Conservation (phyloP, 2,888 invertebrate genomes). For the Oxyteleia sp. region DNA sequence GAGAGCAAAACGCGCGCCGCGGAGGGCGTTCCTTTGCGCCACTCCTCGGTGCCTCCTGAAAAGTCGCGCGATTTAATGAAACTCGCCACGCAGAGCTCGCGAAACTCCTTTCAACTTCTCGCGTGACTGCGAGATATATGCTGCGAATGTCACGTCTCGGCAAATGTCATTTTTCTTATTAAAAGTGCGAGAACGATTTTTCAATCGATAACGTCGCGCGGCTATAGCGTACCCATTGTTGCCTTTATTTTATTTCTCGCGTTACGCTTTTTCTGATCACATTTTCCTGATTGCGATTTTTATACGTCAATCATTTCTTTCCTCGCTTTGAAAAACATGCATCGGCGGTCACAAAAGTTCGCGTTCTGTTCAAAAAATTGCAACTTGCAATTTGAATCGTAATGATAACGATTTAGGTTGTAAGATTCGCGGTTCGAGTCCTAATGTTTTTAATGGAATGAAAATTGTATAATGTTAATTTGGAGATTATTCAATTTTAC, state of each 20-base stretch:
- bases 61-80: constrained; percentile 59
- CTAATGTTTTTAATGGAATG: too few species aligned
- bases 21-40: constrained; percentile 85
- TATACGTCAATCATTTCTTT: background rate
- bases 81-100: constrained; percentile 45
- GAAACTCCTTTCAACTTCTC: constrained; percentile 54
- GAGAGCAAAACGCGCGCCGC: constrained; percentile 48
- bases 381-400: too few species aligned
- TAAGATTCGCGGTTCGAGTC: too few species aligned
- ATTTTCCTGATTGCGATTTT: constrained; percentile 14
- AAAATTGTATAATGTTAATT: too few species aligned
- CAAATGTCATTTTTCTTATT: constrained; percentile 53
- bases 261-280: constrained; percentile 9
- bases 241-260: background rate
- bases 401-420: too few species aligned
- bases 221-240: constrained; percentile 20
- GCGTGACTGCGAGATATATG: constrained; percentile 41
- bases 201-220: constrained; percentile 39
- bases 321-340: background rate
- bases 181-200: constrained; percentile 24
- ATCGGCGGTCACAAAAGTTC: too few species aligned
- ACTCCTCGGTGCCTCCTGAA: constrained; percentile 80
- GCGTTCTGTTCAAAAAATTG: too few species aligned
- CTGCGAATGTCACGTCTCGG: constrained; percentile 42
- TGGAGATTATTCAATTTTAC: too few species aligned